phyloP scores from a whole-genome alignment of 2,888 invertebrate genomes.

The Venusia cambrica region DNA sequence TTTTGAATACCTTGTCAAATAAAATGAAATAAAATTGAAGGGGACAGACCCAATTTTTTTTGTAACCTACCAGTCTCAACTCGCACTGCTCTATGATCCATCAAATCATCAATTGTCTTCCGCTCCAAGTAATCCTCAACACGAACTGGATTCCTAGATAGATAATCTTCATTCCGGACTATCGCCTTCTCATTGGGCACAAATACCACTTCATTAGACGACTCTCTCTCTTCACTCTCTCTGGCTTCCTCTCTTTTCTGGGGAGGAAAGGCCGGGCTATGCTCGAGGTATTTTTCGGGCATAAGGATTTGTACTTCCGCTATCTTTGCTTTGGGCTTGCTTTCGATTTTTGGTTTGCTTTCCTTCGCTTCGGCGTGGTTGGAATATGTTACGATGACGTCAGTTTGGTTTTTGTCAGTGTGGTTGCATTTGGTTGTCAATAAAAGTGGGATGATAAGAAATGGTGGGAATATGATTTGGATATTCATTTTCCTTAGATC shows the following conservation, averaged over 20 bases:
- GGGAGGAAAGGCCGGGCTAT: neutral
- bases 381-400: constrained; percentile 43
- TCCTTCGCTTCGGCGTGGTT: constrained; percentile 46
- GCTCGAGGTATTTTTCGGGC: constrained; percentile 4
- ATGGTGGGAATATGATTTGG: constrained; percentile 21
- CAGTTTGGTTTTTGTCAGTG: constrained; percentile 35
- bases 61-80: constrained; percentile 41
- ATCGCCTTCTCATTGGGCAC: constrained; percentile 46
- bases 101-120: constrained; percentile 35
- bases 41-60: constrained; percentile 14
- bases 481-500: constrained; percentile 10
- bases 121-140: constrained; percentile 33
- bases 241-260: neutral
- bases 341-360: neutral
- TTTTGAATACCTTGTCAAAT: too few relatives aligned
- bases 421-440: constrained; percentile 23
- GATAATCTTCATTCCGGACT: constrained; percentile 23
- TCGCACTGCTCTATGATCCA: constrained; percentile 29
- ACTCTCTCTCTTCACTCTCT: constrained; percentile 1
- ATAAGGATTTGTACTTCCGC: constrained; percentile 6
- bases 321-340: constrained; percentile 3
- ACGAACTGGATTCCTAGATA: constrained; percentile 22
- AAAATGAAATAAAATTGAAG: too few relatives aligned
- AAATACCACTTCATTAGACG: constrained; percentile 47
- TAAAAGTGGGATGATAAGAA: constrained; percentile 22